Evolutionary conservation across 2,113 vertebrate genomes (phyloP).

Genomic region (Crotalus tigris): DNA sequence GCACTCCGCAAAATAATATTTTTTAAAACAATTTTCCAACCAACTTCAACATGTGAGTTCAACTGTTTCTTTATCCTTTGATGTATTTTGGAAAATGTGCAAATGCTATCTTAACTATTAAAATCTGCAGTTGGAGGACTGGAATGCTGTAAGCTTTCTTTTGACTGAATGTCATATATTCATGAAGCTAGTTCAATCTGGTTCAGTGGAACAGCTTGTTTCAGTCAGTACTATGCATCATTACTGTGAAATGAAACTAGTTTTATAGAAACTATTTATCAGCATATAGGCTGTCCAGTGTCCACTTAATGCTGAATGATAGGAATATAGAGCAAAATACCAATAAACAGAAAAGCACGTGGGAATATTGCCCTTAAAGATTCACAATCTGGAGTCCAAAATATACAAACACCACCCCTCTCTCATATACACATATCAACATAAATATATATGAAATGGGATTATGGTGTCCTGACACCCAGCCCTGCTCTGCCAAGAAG

Average conservation of each 20-base stretch:
- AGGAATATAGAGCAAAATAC: background rate
- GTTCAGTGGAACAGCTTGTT: constrained; percentile 22
- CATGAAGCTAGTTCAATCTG: background rate
- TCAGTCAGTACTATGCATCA: background rate
- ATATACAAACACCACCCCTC: background rate
- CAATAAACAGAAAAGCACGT: background rate
- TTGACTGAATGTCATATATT: constrained; percentile 20
- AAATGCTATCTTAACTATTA: constrained; percentile 11
- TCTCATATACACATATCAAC: background rate
- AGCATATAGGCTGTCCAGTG: background rate
- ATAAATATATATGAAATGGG: background rate
- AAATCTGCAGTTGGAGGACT: background rate
- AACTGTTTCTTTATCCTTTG: constrained; percentile 1
- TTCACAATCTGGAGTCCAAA: background rate
- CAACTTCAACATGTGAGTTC: constrained; percentile 24
- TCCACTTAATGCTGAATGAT: constrained; percentile 8
- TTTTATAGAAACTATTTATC: constrained; percentile 6
- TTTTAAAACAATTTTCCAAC: constrained; percentile 54
- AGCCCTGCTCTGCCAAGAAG: background rate
- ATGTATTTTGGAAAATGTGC: constrained; percentile 13
- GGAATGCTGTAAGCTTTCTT: constrained; percentile 19
- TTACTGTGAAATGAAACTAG: constrained; percentile 16
- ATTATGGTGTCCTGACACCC: background rate
- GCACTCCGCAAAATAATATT: constrained; percentile 54
- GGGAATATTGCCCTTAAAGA: background rate